Evolutionary conservation across 2,888 invertebrate species (phyloP).

Genomic region (Eumacrocentrus americanus): DNA sequence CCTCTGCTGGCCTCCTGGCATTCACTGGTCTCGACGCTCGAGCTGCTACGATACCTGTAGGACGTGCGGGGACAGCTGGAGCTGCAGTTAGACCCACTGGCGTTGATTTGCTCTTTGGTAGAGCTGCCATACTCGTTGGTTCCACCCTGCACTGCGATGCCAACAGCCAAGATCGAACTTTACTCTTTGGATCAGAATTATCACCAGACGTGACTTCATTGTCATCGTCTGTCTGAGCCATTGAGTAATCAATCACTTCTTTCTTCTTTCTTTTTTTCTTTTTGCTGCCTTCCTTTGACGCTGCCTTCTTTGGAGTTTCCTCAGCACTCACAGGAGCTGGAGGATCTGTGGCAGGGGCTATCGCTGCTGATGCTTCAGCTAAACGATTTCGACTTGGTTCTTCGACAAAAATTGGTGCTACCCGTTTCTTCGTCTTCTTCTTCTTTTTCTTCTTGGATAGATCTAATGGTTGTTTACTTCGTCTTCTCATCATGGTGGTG

Average conservation of each 20-base stretch:
- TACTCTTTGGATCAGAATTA: constrained; percentile 69
- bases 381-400: constrained; percentile 50
- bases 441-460: constrained; percentile 31
- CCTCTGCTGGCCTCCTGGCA: constrained; percentile 44
- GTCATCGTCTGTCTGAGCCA: constrained; percentile 68
- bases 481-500: constrained; percentile 16
- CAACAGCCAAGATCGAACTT: constrained; percentile 85
- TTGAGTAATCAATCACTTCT: constrained; percentile 82
- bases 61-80: constrained; percentile 59
- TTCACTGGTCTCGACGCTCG: constrained; percentile 59
- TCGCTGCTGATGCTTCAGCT: constrained; percentile 47
- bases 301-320: constrained; percentile 43
- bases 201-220: constrained; percentile 65
- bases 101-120: constrained; percentile 85
- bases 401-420: constrained; percentile 43
- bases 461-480: constrained; percentile 12
- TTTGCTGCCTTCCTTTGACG: constrained; percentile 57
- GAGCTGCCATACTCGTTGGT: constrained; percentile 55
- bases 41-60: constrained; percentile 70
- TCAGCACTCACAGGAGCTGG: neutral
- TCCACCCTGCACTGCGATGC: constrained; percentile 65
- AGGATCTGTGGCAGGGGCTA: constrained; percentile 38
- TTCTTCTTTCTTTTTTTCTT: constrained; percentile 70
- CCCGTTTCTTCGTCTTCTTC: constrained; percentile 47
- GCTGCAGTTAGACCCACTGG: constrained; percentile 72